Evolutionary conservation across 2,797 vertebrate species (phyloP).

Genomic region (Ctenochaetus hawaiiensis): DNA sequence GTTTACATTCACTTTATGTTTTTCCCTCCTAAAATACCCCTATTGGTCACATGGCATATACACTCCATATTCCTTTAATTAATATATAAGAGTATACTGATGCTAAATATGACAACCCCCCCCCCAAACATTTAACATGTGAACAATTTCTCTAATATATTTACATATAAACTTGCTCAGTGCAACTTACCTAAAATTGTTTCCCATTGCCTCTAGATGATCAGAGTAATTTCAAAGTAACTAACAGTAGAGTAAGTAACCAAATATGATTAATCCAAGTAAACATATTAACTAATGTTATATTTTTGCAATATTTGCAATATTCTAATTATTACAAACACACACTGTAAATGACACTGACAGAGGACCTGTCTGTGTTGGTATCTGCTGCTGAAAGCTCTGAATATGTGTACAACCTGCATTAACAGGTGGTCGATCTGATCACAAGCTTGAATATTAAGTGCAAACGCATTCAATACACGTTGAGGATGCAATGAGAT

Average conservation of each 20-base stretch:
- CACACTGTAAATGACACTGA: neutral
- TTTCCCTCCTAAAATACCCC: slow-evolving; percentile 7
- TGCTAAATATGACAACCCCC: neutral
- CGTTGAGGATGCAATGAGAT: too few species aligned
- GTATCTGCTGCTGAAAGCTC: slow-evolving; percentile 39
- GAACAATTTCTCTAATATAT: neutral
- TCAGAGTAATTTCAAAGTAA: neutral
- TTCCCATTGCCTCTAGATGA: neutral
- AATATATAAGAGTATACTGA: neutral
- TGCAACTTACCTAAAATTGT: neutral
- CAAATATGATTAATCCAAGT: slow-evolving; percentile 4
- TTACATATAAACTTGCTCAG: neutral
- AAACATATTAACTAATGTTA: neutral
- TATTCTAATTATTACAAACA: slow-evolving; percentile 14
- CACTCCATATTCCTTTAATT: neutral
- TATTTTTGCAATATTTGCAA: neutral
- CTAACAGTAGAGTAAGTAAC: slow-evolving; percentile 16
- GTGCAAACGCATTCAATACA: too few species aligned
- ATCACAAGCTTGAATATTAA: too few species aligned
- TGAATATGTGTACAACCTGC: neutral
- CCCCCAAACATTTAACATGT: too few species aligned
- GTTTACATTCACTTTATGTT: slow-evolving; percentile 8
- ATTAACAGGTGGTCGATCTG: too few species aligned
- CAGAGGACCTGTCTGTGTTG: slow-evolving; percentile 28
- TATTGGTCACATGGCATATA: neutral